Percentiles rank a stretch among this genome's conserved stretches.
Evolutionary conservation across 1,140 invertebrate genomes (phyloP).

Genomic region (Caenorhabditis remanei): DNA sequence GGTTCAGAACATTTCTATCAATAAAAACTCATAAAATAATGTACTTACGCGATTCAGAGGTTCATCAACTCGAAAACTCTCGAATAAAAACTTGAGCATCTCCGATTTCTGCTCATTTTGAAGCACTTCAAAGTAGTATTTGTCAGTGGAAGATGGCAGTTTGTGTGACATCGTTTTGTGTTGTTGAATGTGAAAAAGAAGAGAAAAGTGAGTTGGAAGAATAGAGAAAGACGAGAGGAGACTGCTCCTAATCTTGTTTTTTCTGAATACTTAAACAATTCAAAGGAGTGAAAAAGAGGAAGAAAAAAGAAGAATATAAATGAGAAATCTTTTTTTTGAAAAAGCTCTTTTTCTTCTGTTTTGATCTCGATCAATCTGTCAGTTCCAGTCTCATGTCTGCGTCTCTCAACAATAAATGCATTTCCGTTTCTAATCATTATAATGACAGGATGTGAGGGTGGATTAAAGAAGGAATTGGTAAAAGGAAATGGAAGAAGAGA

Average conservation of each 20-base stretch:
- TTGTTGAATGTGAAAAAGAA: constrained; percentile 44
- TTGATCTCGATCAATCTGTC: constrained; percentile 14
- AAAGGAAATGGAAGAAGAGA: not conserved
- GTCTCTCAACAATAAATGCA: constrained; percentile 3
- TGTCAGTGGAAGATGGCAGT: constrained; percentile 2
- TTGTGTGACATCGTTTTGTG: not conserved
- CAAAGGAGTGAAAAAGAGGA: not conserved
- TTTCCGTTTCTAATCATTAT: constrained; percentile 51
- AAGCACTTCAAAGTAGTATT: constrained; percentile 48
- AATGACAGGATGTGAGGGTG: constrained; percentile 50
- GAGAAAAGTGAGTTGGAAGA: constrained; percentile 19
- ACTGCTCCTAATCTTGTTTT: constrained; percentile 31
- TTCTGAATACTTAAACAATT: constrained; percentile 18
- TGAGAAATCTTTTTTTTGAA: not conserved
- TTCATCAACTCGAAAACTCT: constrained; percentile 27
- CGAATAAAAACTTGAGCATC: constrained; percentile 35
- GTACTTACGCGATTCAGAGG: constrained; percentile 10
- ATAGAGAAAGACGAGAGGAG: not conserved
- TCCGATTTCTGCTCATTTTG: constrained; percentile 18
- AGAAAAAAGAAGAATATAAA: constrained; percentile 18
- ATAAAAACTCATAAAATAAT: no score
- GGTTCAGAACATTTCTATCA: not conserved
- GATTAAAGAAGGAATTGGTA: not conserved
- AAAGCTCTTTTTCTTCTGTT: not conserved
- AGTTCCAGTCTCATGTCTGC: constrained; percentile 38